phyloP scores from a whole-genome alignment of 2,888 invertebrate species.

The Sphaerolaimus hirsutus region DNA sequence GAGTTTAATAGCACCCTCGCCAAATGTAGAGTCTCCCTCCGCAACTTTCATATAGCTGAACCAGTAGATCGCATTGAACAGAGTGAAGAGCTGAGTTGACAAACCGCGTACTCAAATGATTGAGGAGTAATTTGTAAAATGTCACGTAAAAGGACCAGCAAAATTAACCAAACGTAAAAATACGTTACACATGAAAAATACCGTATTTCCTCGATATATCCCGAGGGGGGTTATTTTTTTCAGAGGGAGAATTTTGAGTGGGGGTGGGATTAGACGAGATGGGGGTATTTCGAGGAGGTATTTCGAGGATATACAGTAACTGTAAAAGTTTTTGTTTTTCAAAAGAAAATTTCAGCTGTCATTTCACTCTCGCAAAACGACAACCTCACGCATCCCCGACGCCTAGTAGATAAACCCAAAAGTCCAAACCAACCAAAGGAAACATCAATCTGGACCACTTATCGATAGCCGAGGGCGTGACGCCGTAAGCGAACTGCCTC shows the following conservation, averaged over 20 bases:
- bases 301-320: too few species aligned
- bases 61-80: conserved; percentile 47
- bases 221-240: too few species aligned
- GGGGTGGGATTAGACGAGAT: too few species aligned
- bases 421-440: conserved; percentile 44
- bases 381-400: too few species aligned
- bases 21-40: conserved; percentile 9
- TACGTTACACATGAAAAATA: not conserved
- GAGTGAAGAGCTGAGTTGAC: conserved; percentile 50
- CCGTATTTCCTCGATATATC: too few species aligned
- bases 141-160: too few species aligned
- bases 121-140: too few species aligned
- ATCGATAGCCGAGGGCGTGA: conserved; percentile 90
- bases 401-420: too few species aligned
- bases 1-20: not conserved
- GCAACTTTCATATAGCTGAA: conserved; percentile 9
- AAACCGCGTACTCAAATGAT: not conserved
- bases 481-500: conserved; percentile 19
- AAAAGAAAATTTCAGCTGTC: not conserved
- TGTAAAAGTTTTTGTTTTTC: too few species aligned
- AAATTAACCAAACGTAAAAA: not conserved
- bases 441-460: conserved; percentile 93
- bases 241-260: too few species aligned
- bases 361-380: too few species aligned
- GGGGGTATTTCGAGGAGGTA: too few species aligned